Evolutionary conservation across 2,113 vertebrate genomes (phyloP), one percentile per base, ranked within the genome.

Genomic region (Talpa occidentalis): DNA sequence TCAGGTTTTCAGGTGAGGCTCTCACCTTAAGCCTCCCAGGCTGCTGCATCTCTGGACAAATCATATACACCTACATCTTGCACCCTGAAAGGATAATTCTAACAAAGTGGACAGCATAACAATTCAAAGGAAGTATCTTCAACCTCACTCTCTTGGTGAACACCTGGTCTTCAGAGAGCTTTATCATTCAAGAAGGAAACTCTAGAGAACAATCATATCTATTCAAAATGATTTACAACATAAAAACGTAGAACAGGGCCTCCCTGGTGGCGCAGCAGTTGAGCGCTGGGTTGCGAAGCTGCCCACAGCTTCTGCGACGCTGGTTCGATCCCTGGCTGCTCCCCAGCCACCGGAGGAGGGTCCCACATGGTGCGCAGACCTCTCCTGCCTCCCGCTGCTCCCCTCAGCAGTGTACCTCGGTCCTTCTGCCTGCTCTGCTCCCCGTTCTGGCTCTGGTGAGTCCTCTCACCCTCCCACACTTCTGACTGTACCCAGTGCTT

Each of bases 141-240:
- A 67, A 42, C 40, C 9, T 56, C 11, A 8, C 24, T 56, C n/a
- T 59, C 66, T 90, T 81, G 62, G 62, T 77, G 83, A 83, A 78
- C 21, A 56, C 69, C 32, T 88, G 73, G 42, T 90, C 78, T 88
- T 85, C 52, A 88, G 87, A 93, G 72, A 66, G 24, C 5, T 76
- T 91, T 62, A 85, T 67, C 35, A 30, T 84, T 95, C 28, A 88
- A 94, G 69, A 64, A 72, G 72, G 42, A 80, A 52, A 92, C 42
- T 37, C 22, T 22, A 74, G 17, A 79, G 74, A 80, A 81, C 11
- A 64, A 35, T 92, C 73, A 73, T 1, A 72, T 44, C 56, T 86
- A 72, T 88, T 84, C 32, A 90, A 70, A 90, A 44, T 44, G 44
- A 84, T 8, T 2, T 24, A 54, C 2, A 35, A 24, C 24, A 70